A percentile compares a stretch with the other conserved stretches of the same genome.
Conservation (phyloP, 2,888 invertebrate genomes). For the Scelioninae gen. 1 region DNA sequence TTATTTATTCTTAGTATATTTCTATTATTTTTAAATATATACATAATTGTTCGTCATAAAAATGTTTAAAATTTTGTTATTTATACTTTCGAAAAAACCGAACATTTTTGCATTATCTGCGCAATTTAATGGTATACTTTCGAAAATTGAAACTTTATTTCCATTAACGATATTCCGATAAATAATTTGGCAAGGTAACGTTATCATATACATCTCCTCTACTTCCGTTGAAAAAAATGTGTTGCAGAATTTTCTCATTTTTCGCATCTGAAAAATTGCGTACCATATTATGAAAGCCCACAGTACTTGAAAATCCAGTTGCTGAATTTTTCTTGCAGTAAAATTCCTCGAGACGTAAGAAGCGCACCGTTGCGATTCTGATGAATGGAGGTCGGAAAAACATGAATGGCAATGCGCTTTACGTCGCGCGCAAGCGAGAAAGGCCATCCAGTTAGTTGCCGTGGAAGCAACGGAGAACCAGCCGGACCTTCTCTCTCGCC, state of each 20-base stretch:
- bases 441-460: slow-evolving; percentile 49
- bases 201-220: background rate
- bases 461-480: too few relatives aligned
- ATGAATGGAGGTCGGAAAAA: slow-evolving; percentile 63
- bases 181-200: background rate
- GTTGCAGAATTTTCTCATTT: slow-evolving; percentile 1
- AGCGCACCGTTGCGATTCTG: slow-evolving; percentile 52
- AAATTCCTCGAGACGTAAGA: slow-evolving; percentile 25
- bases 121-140: too few relatives aligned
- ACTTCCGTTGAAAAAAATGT: slow-evolving; percentile 1
- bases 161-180: background rate
- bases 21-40: too few relatives aligned
- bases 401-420: slow-evolving; percentile 52
- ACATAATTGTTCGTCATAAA: too few relatives aligned
- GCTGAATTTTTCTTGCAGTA: slow-evolving; percentile 30
- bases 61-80: too few relatives aligned
- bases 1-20: too few relatives aligned
- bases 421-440: slow-evolving; percentile 22
- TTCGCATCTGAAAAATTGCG: slow-evolving; percentile 13
- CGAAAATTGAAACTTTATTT: background rate
- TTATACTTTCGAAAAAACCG: too few relatives aligned
- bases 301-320: slow-evolving; percentile 33
- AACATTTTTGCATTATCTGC: too few relatives aligned
- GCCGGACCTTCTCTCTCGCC: slow-evolving; percentile 12
- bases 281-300: slow-evolving; percentile 21